Conservation (phyloP, 2,797 vertebrate species). For the Tapera naevia region DNA sequence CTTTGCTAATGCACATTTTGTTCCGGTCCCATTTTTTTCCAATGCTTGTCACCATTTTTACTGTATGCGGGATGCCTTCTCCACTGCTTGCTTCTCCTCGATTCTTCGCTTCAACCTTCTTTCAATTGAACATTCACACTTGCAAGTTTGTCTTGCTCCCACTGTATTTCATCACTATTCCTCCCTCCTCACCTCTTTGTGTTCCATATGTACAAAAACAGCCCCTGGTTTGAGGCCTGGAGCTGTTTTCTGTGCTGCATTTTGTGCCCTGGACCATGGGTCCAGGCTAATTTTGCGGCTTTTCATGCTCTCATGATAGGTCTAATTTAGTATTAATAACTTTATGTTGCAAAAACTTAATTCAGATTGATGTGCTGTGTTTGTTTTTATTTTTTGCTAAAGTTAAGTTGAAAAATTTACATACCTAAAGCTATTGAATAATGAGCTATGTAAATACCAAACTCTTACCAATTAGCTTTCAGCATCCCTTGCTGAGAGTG, state of each 20-base stretch:
- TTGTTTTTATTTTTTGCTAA: slow-evolving; percentile 29
- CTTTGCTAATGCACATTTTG: neutral
- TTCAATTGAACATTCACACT: neutral
- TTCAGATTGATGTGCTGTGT: neutral
- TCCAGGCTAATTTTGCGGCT: neutral
- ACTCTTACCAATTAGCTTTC: slow-evolving; percentile 18
- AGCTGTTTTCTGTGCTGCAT: neutral
- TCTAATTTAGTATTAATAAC: neutral
- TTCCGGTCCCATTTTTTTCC: neutral
- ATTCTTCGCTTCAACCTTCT: neutral
- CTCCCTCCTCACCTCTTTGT: neutral
- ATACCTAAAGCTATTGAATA: neutral
- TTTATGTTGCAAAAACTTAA: neutral
- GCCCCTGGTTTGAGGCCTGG: neutral
- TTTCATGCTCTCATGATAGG: neutral
- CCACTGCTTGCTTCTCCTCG: neutral
- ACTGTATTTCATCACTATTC: neutral
- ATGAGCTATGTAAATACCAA: slow-evolving; percentile 19
- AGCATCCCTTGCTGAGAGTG: neutral
- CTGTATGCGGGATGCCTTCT: neutral
- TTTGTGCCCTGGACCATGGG: neutral
- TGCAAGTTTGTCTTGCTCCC: neutral
- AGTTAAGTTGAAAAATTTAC: slow-evolving; percentile 34
- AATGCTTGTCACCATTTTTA: neutral
- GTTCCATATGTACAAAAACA: neutral